phyloP scores from a whole-genome alignment of 2,888 invertebrate genomes.

The Tholera decimalis region DNA sequence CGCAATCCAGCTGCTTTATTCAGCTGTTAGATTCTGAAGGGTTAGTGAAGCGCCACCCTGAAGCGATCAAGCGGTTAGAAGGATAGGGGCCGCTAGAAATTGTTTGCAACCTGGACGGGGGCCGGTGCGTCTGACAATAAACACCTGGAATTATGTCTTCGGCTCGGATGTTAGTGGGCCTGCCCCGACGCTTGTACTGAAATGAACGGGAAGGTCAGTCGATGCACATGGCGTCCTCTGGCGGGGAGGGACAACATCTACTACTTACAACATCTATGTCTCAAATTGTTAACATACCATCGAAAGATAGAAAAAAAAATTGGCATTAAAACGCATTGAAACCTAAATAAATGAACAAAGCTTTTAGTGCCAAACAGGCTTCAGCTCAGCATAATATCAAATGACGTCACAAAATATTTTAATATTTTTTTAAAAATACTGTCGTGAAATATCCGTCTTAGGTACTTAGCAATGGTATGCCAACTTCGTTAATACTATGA shows the following conservation, averaged over 20 bases:
- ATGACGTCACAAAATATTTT: too few species aligned
- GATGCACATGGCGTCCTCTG: constrained; percentile 33
- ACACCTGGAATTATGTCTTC: constrained; percentile 81
- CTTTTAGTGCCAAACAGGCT: too few species aligned
- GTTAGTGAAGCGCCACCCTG: constrained; percentile 86
- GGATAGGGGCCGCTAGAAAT: constrained; percentile 79
- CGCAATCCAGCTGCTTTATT: constrained; percentile 39
- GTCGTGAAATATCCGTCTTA: too few species aligned
- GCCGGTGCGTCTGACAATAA: constrained; percentile 81
- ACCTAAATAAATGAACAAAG: too few species aligned
- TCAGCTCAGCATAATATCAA: too few species aligned
- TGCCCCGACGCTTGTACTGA: constrained; percentile 91
- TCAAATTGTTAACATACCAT: background rate
- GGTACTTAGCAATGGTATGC: constrained; percentile 9
- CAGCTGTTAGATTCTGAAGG: constrained; percentile 50
- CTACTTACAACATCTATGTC: constrained; percentile 64
- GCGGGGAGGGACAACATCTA: constrained; percentile 65
- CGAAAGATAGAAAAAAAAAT: too few species aligned
- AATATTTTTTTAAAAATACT: background rate
- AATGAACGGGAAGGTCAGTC: constrained; percentile 84
- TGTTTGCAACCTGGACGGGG: constrained; percentile 84
- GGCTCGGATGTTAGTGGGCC: constrained; percentile 86
- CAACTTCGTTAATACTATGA: constrained; percentile 20
- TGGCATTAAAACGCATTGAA: too few species aligned
- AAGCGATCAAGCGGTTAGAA: constrained; percentile 76